Conservation (phyloP, 2,113 vertebrate genomes). For the Halcyon malimbica region DNA sequence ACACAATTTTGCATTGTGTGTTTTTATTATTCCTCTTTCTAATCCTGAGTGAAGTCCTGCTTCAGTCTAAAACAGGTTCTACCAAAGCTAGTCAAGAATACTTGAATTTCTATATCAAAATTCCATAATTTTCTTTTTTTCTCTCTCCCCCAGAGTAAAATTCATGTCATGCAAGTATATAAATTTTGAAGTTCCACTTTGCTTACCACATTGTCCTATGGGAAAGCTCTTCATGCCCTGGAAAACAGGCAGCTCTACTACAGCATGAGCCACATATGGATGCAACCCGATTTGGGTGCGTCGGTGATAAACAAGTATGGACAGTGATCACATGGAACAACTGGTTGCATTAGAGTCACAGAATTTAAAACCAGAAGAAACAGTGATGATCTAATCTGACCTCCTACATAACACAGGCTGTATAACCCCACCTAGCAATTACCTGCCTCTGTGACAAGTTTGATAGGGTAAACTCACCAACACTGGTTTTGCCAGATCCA, state of each 20-base stretch:
- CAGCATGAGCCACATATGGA: neutral
- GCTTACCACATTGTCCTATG: neutral
- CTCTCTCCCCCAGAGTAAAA: neutral
- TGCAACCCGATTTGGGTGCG: neutral
- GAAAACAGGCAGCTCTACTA: neutral
- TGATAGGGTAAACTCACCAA: constrained; percentile 35
- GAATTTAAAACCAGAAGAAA: constrained; percentile 50
- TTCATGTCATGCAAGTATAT: neutral
- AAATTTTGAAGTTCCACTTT: neutral
- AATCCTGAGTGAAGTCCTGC: neutral
- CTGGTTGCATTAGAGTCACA: constrained; percentile 32
- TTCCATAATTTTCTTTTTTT: neutral
- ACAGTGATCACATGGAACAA: constrained; percentile 40
- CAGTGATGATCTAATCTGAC: constrained; percentile 58
- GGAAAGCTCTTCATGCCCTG: neutral
- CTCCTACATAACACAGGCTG: constrained; percentile 9
- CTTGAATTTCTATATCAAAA: neutral
- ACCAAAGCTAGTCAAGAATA: neutral
- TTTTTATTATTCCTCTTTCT: neutral
- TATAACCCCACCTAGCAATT: constrained; percentile 55
- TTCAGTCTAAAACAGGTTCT: neutral
- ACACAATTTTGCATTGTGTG: neutral
- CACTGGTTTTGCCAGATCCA: constrained; percentile 38
- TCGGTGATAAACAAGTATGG: constrained; percentile 29
- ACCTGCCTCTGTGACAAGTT: constrained; percentile 18